Conservation (phyloP, 2,113 vertebrate genomes). For the Tenrec ecaudatus region DNA sequence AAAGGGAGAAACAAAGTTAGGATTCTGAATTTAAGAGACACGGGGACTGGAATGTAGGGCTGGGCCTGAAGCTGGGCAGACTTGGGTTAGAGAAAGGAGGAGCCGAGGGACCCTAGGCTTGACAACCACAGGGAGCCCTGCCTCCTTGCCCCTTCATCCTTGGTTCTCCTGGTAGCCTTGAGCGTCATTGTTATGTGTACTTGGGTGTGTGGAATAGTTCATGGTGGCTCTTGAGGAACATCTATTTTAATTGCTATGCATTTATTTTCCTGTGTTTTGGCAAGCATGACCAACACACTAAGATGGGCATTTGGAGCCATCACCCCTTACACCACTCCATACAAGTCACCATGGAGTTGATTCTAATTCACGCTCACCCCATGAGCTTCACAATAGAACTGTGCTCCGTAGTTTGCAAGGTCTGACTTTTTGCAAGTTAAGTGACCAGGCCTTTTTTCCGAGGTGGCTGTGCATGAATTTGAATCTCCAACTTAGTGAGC, state of each 20-base stretch:
- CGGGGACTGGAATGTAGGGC: neutral
- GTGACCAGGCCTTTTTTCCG: neutral
- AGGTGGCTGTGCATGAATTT: neutral
- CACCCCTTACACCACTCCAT: too few relatives aligned
- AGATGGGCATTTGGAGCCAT: neutral
- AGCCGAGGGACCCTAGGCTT: accelerated
- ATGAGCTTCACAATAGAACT: too few relatives aligned
- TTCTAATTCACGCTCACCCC: too few relatives aligned
- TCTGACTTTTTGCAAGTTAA: neutral
- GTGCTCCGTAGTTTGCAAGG: neutral
- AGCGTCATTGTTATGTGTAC: accelerated
- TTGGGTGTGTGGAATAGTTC: accelerated
- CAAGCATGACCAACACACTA: accelerated
- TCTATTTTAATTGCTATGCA: neutral
- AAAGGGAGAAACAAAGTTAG: too few relatives aligned
- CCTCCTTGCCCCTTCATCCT: neutral
- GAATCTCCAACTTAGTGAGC: neutral
- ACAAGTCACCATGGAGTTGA: too few relatives aligned
- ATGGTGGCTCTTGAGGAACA: neutral
- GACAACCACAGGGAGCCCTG: neutral
- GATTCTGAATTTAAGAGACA: neutral
- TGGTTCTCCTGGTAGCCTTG: neutral
- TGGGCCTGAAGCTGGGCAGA: neutral
- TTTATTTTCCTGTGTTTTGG: neutral
- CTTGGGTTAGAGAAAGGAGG: neutral